Base-by-base conservation (phyloP, 2,113 vertebrate species). In the Phylloscopus trochiloides region DNA sequence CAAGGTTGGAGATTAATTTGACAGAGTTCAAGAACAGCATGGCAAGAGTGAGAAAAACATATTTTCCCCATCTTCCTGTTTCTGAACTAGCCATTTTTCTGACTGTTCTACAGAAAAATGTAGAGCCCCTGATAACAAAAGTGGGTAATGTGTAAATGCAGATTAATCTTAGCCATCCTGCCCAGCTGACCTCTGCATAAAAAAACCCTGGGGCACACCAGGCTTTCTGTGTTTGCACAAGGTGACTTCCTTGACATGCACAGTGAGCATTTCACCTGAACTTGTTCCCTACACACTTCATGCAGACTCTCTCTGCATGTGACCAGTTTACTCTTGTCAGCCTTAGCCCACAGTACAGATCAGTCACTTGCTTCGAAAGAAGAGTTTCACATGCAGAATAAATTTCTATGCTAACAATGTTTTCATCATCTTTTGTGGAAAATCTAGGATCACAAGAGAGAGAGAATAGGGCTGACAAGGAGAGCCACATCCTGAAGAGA, bases 191-290 rank as follows among this genome's bases (percentile, higher is more conserved):
- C 36, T 59, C 19, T 17, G 50, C 50, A 45, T 21, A 13, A 74
- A 26, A n/a, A 55, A 26, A 6, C 4, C n/a, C 32, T 0, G 0
- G 62, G 26, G 17, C 26, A 31, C 25, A 31, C 7, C 57, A 36
- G 17, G 52, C 38, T 45, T 29, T 57, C 52, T 63, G 38, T 50
- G 32, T 40, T 47, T 34, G 63, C 58, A 32, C 31, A 57, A 17
- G 38, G 28, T 28, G 21, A 57, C 28, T 63, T 45, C 12, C 72
- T 28, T 2, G 8, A 28, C 14, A 22, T 0, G 3, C 55, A 79
- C 24, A 61, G 45, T 1, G 4, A 89, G 45, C 45, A 47, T 47
- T 28, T 55, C 77, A 50, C 34, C 51, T 55, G 54, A 29, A 36
- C 57, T 34, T 59, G 32, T 10, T 51, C 48, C 32, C 4, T 3